These are phyloP conservation scores for Aphaenogaster floridana DNA, from an alignment of 1,140 invertebrate genomes.

Conservation along the genomic window DNA sequence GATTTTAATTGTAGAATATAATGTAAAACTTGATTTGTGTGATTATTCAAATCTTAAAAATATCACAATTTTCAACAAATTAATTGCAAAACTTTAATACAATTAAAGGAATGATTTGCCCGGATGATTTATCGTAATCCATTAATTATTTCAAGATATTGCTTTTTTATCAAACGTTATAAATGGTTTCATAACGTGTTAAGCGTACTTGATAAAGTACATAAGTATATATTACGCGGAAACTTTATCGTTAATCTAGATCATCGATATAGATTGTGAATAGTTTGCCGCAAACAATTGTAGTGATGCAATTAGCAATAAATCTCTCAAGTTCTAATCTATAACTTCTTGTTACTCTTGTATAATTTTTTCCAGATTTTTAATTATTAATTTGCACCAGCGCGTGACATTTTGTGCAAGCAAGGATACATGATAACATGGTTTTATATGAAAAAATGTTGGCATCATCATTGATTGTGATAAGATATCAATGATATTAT, in stretches of 20 bases:
- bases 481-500: slow-evolving; percentile 37
- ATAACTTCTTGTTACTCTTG: background rate
- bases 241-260: slow-evolving; percentile 18
- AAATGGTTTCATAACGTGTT: background rate
- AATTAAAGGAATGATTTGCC: background rate
- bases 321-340: slow-evolving; percentile 16
- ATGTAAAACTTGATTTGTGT: background rate
- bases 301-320: background rate
- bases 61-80: background rate
- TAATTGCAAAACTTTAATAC: background rate
- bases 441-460: slow-evolving; percentile 30
- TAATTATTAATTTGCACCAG: slow-evolving; percentile 7
- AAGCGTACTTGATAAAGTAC: background rate
- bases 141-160: too few species aligned
- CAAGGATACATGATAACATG: background rate
- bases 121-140: background rate
- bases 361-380: background rate
- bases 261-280: slow-evolving; percentile 4
- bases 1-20: background rate
- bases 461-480: background rate
- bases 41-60: background rate
- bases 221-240: background rate
- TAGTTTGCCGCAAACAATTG: background rate
- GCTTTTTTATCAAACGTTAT: too few species aligned
- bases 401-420: slow-evolving; percentile 5